Evolutionary conservation across 1,140 invertebrate species (phyloP), one percentile per base, ranked within the genome.

Genomic region (Orius laevigatus): DNA sequence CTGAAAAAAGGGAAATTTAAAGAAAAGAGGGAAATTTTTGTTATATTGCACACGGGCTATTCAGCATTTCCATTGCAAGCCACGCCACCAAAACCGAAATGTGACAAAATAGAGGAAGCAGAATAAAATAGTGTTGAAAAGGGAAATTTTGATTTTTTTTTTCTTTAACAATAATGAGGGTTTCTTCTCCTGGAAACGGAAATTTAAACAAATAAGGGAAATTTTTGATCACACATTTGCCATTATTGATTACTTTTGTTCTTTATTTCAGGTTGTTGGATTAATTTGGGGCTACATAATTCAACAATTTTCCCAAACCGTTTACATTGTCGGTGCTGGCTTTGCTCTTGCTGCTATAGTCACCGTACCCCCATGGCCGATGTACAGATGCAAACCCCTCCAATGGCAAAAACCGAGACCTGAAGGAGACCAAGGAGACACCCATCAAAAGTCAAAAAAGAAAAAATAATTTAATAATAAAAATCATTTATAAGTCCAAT

Each of bases 301-400:
- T 58, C 89, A 96, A 66, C 86, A 93, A 64, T 95, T 94, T 62
- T 94, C 89, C 0, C 86, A 92, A 63, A 92, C 90, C 5, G 81
- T 94, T 14, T 90, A 89, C 51, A 87, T 93, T 59, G 67, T 95
- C n/a, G 83, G 80, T 16, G 86, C 82, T 58, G 90, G 91, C 52
- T 92, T 93, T 62, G 65, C 84, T 1, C 66, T 94, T 52, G 87
- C 88, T 42, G 77, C 81, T 33, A 65, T 94, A 58, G 77, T 88
- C 5, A 87, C 84, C 2, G 70, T 94, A 59, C 89, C 89, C 36
- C 88, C 90, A 9, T 95, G 90, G 89, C 87, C 89, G 1, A 85
- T 93, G 74, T 94, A 88, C 59, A 71, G 86, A 25, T 71, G 73
- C 50, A 89, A 89, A 63, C 78, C 88, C 14, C 64, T 95, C 1